Base-by-base conservation (phyloP, 2,797 vertebrate genomes). In the Erithacus rubecula region DNA sequence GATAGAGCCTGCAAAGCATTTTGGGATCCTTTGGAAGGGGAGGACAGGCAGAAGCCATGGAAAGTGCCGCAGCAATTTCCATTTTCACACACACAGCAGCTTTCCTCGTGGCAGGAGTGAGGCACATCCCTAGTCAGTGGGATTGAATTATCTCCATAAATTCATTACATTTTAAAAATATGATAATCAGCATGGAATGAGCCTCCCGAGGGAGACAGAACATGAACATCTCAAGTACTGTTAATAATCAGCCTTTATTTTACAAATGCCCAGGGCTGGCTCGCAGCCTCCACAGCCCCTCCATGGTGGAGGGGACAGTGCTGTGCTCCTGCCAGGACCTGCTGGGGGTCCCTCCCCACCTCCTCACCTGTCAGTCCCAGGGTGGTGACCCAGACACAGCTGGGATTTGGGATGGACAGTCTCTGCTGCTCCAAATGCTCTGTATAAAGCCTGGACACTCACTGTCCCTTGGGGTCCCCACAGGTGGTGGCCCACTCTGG, bases 121-220 rank as follows among this genome's bases (percentile, higher is more conserved):
- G 93, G 89, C 83, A 83, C 82, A 36, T 76, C 78, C 90, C 91
- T 53, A 83, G 95, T 85, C 94, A 89, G 90, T 90, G 94, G 79
- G 88, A 95, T 89, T 89, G 93, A 96, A 97, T 96, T 94, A 96
- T 96, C 94, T 96, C 91, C 92, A 94, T 92, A 96, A 95, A 96
- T 95, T 96, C 95, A 96, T 96, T 97, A 95, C 94, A 89, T 95
- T 96, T 94, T 51, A 51, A 95, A 94, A 96, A 94, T 96, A 97
- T 95, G 91, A 84, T 97, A 95, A 95, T 95, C 96, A 87, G 94
- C 86, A 89, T 74, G 24, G 92, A 96, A 94, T 96, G 86, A 96
- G 81, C 90, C 70, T 96, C 96, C 95, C 76, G 19, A 76, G 94
- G 95, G 96, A 94, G 87, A 43, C 4, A 18, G 94, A 96, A 94